phyloP scores from a whole-genome alignment of 2,113 vertebrate genomes.

The Hiodon tergisus region DNA sequence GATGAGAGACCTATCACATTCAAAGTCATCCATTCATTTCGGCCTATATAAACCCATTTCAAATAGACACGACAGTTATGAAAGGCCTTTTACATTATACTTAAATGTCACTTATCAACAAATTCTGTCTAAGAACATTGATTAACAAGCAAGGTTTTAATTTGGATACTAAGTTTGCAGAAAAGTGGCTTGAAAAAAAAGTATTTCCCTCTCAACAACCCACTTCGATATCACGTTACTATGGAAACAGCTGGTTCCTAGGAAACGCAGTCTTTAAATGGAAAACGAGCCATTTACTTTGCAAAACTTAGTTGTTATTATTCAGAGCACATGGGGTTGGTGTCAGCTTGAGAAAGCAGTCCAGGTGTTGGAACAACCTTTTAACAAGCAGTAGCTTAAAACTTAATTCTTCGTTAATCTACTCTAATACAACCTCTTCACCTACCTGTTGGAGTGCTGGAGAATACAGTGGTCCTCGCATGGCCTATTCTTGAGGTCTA shows the following conservation, averaged over 20 bases:
- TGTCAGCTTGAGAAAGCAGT: neutral
- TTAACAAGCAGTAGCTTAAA: too few species aligned
- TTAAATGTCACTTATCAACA: neutral
- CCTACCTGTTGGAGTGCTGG: slow-evolving; percentile 91
- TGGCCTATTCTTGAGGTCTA: slow-evolving; percentile 79
- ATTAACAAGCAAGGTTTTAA: neutral
- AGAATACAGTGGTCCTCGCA: slow-evolving; percentile 88
- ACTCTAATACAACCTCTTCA: neutral
- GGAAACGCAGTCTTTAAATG: neutral
- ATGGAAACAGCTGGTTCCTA: slow-evolving; percentile 10
- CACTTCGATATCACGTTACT: slow-evolving; percentile 3
- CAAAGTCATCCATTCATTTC: neutral
- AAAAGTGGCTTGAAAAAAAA: too few species aligned
- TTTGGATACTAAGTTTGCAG: neutral
- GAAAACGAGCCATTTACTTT: slow-evolving; percentile 9
- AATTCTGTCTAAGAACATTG: neutral
- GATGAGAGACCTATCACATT: neutral
- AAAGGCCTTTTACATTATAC: neutral
- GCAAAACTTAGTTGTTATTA: slow-evolving; percentile 5
- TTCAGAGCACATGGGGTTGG: slow-evolving; percentile 4
- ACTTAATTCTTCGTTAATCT: too few species aligned
- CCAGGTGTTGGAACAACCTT: too few species aligned
- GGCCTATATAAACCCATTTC: neutral
- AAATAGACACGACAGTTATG: neutral
- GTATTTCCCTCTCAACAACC: slow-evolving; percentile 4